Conservation (phyloP, 2,888 invertebrate genomes). For the Phengaris alcon region DNA sequence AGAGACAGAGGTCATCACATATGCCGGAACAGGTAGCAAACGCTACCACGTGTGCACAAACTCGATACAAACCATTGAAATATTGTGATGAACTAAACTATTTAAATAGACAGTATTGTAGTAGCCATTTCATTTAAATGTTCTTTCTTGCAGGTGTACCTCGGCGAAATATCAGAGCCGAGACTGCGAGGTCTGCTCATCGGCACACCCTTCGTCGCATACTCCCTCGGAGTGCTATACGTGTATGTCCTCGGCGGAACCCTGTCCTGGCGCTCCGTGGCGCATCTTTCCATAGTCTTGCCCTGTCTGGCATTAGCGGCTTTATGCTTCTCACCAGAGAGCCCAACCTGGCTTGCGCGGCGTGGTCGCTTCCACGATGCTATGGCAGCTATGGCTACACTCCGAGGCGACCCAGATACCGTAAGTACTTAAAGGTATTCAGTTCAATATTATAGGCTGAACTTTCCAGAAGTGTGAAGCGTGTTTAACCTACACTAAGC, state of each 20-base stretch:
- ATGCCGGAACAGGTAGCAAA: too few relatives aligned
- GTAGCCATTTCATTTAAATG: background rate
- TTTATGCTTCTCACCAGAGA: slow-evolving; percentile 85
- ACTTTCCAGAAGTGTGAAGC: background rate
- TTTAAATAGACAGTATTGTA: too few relatives aligned
- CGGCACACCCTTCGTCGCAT: slow-evolving; percentile 86
- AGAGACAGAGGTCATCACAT: too few relatives aligned
- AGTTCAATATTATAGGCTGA: background rate
- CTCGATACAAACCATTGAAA: too few relatives aligned
- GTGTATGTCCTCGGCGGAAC: slow-evolving; percentile 85
- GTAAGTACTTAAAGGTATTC: slow-evolving; percentile 56
- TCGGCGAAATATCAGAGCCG: slow-evolving; percentile 87
- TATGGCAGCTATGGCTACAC: slow-evolving; percentile 79
- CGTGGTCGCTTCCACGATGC: slow-evolving; percentile 78
- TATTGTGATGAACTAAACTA: too few relatives aligned
- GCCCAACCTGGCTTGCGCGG: slow-evolving; percentile 86
- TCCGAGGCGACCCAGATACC: slow-evolving; percentile 79
- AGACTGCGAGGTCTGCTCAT: slow-evolving; percentile 83
- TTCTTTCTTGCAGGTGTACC: slow-evolving; percentile 79
- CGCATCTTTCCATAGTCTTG: slow-evolving; percentile 80
- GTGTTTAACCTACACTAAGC: background rate
- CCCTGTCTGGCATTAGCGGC: slow-evolving; percentile 81
- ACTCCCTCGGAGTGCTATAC: slow-evolving; percentile 85
- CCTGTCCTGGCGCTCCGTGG: slow-evolving; percentile 85
- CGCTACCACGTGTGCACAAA: too few relatives aligned